Evolutionary conservation across 2,888 invertebrate species (phyloP).

Genomic region (Aphrophora alni): DNA sequence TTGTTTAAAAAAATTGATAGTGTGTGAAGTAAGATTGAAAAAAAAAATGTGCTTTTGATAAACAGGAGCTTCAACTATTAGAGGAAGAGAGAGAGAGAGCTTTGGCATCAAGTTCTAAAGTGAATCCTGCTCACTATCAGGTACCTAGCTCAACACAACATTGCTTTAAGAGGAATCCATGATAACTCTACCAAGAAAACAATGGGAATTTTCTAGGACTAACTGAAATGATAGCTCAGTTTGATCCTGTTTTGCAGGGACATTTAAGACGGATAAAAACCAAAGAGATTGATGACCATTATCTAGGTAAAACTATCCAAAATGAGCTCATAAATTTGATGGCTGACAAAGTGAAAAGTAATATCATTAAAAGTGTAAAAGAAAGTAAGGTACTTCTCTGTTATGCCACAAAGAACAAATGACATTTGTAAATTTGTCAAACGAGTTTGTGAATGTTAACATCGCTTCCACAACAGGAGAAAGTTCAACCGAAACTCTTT

Average conservation of each 20-base stretch:
- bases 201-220: conserved; percentile 41
- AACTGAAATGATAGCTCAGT: conserved; percentile 37
- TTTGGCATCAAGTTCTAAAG: conserved; percentile 32
- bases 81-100: conserved; percentile 23
- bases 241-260: conserved; percentile 40
- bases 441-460: too few relatives aligned
- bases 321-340: too few relatives aligned
- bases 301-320: too few relatives aligned
- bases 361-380: too few relatives aligned
- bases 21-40: conserved; percentile 27
- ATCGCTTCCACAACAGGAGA: too few relatives aligned
- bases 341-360: too few relatives aligned
- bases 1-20: conserved; percentile 24
- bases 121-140: too few relatives aligned
- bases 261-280: conserved; percentile 35
- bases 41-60: conserved; percentile 18
- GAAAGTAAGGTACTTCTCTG: too few relatives aligned
- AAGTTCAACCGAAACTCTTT: too few relatives aligned
- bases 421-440: too few relatives aligned
- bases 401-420: too few relatives aligned
- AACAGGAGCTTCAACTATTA: conserved; percentile 21
- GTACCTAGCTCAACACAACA: conserved; percentile 24
- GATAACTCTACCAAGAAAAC: conserved; percentile 21
- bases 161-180: conserved; percentile 32
- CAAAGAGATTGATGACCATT: conserved; percentile 28